These are phyloP conservation scores for Noctua janthina DNA, from an alignment of 2,888 invertebrate genomes.

Conservation along the genomic window DNA sequence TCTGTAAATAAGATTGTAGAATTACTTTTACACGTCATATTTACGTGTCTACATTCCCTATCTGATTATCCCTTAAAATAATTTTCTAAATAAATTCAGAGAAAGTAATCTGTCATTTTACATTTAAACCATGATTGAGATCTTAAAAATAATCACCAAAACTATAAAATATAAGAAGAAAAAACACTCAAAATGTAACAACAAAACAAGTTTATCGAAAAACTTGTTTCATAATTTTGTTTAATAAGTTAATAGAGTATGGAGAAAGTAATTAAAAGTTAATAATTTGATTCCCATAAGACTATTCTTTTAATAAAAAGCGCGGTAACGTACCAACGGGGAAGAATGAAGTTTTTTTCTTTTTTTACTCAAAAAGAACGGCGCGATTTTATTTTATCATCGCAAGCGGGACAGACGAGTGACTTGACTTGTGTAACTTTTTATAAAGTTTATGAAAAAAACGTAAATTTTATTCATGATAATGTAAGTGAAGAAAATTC, in stretches of 20 bases:
- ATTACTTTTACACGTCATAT: neutral
- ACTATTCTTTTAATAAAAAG: conserved; percentile 70
- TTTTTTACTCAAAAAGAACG: conserved; percentile 35
- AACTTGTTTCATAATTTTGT: conserved; percentile 31
- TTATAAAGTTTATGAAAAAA: neutral
- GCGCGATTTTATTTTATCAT: conserved; percentile 59
- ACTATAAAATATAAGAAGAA: neutral
- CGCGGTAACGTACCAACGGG: conserved; percentile 63
- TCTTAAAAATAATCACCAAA: neutral
- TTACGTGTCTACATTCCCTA: neutral
- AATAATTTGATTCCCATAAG: conserved; percentile 80
- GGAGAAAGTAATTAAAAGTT: conserved; percentile 82
- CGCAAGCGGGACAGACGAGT: conserved; percentile 32
- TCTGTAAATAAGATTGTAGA: neutral
- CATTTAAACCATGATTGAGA: neutral
- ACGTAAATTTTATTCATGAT: no score
- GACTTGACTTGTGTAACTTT: neutral
- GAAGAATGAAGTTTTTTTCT: conserved; percentile 46
- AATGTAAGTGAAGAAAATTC: neutral
- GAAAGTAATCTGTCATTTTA: neutral
- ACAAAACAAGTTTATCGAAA: conserved; percentile 9
- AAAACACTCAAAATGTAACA: neutral
- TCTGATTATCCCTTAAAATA: neutral
- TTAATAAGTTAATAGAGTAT: conserved; percentile 66
- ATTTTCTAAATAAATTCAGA: neutral